These are phyloP conservation scores for Oreochromis mossambicus DNA, from an alignment of 2,797 vertebrate genomes.

Conservation along the genomic window DNA sequence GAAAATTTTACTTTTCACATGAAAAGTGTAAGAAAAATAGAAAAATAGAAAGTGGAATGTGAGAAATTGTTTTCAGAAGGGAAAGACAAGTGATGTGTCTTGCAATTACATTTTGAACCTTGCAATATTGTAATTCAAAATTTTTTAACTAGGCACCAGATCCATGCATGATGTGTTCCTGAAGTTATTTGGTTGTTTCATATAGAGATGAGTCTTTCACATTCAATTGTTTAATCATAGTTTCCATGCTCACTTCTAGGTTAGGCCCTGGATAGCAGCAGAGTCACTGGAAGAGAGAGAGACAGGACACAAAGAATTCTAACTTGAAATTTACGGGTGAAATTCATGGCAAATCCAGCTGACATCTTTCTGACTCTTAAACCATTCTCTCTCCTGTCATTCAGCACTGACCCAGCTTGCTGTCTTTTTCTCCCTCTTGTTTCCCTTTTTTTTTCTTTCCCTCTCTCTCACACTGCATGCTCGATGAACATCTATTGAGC, in stretches of 20 bases:
- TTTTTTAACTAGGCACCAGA: no score
- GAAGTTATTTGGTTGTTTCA: background rate
- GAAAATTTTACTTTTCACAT: background rate
- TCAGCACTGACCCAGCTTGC: background rate
- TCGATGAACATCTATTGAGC: accelerated
- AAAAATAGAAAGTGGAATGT: background rate
- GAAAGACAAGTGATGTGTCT: background rate
- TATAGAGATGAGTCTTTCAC: background rate
- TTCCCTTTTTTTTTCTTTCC: background rate
- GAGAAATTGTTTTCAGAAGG: background rate
- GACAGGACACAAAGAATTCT: background rate
- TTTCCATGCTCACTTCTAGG: background rate
- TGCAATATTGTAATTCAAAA: no score
- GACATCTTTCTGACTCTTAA: background rate
- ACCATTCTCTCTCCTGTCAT: background rate
- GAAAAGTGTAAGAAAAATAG: background rate
- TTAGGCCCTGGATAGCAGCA: background rate
- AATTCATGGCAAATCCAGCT: background rate
- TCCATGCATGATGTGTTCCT: background rate
- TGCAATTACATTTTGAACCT: background rate
- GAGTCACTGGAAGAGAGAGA: background rate
- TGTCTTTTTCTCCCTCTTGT: background rate
- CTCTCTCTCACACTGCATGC: background rate
- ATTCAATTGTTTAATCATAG: background rate
- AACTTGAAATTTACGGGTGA: background rate